Percentiles rank a stretch among this genome's conserved stretches.
phyloP scores from a whole-genome alignment of 2,113 vertebrate genomes.

The Macheiramphus alcinus region DNA sequence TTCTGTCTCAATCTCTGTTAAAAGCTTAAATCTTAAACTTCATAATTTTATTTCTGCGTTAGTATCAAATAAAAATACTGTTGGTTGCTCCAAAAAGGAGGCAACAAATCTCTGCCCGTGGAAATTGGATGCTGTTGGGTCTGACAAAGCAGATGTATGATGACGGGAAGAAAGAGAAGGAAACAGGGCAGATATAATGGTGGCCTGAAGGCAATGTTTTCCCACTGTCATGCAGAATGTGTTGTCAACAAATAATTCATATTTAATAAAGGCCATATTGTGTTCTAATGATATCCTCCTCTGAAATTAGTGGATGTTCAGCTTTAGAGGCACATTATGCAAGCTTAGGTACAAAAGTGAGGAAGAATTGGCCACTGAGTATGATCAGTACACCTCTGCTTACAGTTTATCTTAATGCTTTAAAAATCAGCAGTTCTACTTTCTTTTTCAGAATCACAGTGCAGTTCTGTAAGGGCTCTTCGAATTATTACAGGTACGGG shows the following conservation, averaged over 20 bases:
- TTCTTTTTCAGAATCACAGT: neutral
- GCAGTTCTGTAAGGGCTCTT: neutral
- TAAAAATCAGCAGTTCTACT: neutral
- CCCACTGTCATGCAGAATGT: slow-evolving; percentile 12
- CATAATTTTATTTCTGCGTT: neutral
- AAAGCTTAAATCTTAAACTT: neutral
- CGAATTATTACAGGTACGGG: neutral
- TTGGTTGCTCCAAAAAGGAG: neutral
- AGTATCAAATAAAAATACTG: neutral
- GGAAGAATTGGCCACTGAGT: neutral
- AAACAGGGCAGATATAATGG: slow-evolving; percentile 56
- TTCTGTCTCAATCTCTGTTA: neutral
- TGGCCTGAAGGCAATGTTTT: slow-evolving; percentile 45
- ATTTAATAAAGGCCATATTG: slow-evolving; percentile 30
- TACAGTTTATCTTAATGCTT: neutral
- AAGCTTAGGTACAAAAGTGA: neutral
- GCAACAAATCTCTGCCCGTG: neutral
- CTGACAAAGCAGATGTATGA: slow-evolving; percentile 40
- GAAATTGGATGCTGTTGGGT: neutral
- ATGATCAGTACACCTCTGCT: neutral
- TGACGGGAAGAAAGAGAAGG: neutral
- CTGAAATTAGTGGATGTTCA: neutral
- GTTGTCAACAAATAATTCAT: slow-evolving; percentile 39
- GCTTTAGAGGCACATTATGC: neutral
- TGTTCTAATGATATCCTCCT: neutral